These are phyloP conservation scores for Macrotus californicus DNA, from an alignment of 2,113 vertebrate species.

Conservation along the genomic window DNA sequence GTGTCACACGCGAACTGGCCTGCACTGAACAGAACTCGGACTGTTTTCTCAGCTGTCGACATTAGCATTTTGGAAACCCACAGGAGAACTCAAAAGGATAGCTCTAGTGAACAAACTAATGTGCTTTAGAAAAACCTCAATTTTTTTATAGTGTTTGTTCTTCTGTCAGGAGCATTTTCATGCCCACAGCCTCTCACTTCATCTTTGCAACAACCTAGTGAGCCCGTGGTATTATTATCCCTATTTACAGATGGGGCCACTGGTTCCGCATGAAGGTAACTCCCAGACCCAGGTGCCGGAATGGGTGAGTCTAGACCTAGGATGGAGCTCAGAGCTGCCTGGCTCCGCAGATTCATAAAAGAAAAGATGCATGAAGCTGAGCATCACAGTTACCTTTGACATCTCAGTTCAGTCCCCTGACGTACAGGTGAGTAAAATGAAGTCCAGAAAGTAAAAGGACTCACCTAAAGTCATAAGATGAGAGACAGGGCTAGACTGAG, in stretches of 20 bases:
- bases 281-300: not conserved
- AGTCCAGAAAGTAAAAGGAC: not conserved
- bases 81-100: not conserved
- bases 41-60: not conserved
- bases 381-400: too few relatives aligned
- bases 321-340: not conserved
- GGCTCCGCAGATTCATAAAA: not conserved
- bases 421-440: not conserved
- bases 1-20: rapidly evolving
- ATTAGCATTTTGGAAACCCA: not conserved
- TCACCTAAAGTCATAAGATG: not conserved
- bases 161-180: not conserved
- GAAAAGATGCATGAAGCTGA: rapidly evolving
- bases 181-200: not conserved
- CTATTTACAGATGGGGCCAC: not conserved
- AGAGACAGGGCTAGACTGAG: not conserved
- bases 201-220: not conserved
- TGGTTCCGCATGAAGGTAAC: not conserved
- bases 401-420: not conserved
- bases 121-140: not conserved
- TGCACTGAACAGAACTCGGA: rapidly evolving
- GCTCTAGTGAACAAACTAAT: not conserved
- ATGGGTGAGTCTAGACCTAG: rapidly evolving
- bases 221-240: rapidly evolving
- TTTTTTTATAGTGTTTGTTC: not conserved